Base-by-base conservation (phyloP, 53 echinoderm and acorn worm species). In the Crossaster papposus region DNA sequence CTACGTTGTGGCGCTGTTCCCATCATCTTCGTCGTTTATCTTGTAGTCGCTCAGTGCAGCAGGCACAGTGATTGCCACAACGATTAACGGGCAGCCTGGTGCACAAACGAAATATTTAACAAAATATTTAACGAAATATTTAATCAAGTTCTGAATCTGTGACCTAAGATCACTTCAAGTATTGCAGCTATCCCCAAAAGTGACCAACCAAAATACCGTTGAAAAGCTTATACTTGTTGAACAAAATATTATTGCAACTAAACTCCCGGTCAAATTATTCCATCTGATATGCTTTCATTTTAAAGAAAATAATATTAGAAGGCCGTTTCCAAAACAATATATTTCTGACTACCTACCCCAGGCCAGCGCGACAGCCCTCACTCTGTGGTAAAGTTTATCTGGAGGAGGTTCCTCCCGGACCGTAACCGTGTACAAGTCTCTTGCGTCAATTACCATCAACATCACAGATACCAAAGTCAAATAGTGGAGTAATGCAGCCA, bases 371-470 rank as follows among this genome's bases (percentile, higher is more conserved):
- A 78, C 72, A 55, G 91, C 89, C 63, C 88, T 93, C 54, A 89
- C 53, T 11, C 91, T 91, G 36, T 91, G 92, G 14, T 44, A 72
- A 15, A 73, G 79, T 13, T 89, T 78, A 34, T 93, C 83, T 65
- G 81, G 55, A 11, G 83, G 82, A 75, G 94, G 92, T 2, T 92
- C 94, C 15, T 89, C 80, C 32, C 92, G 81, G 18, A 92, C 72
- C 1, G 82, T 88, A 80, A 31, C 58, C 6, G 89, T 77, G 79
- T 96, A 94, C 74, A 94, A 81, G 55, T 94, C 92, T 64, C 89
- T 35, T 29, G 94, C 96, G 75, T 96, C 94, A 0, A 91, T 90
- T 9, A 65, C 93, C 94, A 94, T 94, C 96, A 94, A 94, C 77
- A 31, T 50, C 70, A 94, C 75, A n/a, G 93, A 51, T 0, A 91